phyloP scores from a whole-genome alignment of 2,113 vertebrate species.

The Apteryx owenii region DNA sequence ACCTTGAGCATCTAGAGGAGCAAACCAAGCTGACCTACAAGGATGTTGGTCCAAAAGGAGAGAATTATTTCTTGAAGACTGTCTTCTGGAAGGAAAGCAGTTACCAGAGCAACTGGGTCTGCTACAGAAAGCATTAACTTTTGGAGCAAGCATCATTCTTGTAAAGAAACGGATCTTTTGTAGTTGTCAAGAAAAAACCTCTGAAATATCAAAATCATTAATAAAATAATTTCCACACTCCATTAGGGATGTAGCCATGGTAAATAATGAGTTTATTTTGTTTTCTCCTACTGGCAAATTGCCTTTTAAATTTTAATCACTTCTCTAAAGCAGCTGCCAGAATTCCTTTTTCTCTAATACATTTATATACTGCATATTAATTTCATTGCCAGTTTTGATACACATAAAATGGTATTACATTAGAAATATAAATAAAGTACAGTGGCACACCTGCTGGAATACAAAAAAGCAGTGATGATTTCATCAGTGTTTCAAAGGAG shows the following conservation, averaged over 20 bases:
- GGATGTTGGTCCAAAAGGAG: background rate
- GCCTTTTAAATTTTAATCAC: constrained; percentile 70
- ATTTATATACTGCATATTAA: constrained; percentile 50
- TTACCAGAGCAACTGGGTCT: constrained; percentile 36
- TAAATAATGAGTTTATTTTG: constrained; percentile 70
- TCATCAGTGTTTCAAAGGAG: constrained; percentile 1
- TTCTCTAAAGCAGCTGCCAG: constrained; percentile 50
- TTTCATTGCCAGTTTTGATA: constrained; percentile 27
- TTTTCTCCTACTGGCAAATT: constrained; percentile 53
- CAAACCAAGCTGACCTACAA: background rate
- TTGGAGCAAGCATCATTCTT: background rate
- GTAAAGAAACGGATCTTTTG: background rate
- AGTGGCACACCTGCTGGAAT: background rate
- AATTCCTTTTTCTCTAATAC: background rate
- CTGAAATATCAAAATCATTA: constrained; percentile 41
- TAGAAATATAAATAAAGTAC: constrained; percentile 52
- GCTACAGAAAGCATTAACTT: background rate
- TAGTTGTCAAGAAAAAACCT: background rate
- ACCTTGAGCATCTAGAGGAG: background rate
- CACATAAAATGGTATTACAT: constrained; percentile 18
- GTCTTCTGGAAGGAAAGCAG: background rate
- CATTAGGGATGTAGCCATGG: constrained; percentile 54
- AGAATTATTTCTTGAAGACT: background rate
- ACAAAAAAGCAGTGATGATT: constrained; percentile 1
- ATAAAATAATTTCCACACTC: constrained; percentile 62